Conservation (phyloP, 2,888 invertebrate species). For the Hypselothyrea guttata region DNA sequence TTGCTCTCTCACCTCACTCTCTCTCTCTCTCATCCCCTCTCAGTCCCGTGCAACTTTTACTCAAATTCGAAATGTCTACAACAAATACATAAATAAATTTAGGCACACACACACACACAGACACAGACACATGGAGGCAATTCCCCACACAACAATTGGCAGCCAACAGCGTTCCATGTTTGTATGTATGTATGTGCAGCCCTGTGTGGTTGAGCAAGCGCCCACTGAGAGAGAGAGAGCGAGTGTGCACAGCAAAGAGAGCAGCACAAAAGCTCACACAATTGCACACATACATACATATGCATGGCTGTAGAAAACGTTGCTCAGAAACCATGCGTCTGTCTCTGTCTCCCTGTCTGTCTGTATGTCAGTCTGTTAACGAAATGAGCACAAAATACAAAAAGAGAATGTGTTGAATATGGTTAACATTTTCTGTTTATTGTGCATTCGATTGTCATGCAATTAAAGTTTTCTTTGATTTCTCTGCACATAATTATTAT, state of each 20-base stretch:
- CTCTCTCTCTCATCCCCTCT: slow-evolving; percentile 8
- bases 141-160: slow-evolving; percentile 63
- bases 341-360: too few relatives aligned
- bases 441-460: slow-evolving; percentile 28
- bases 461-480: slow-evolving; percentile 12
- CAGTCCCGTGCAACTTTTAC: slow-evolving; percentile 10
- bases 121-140: slow-evolving; percentile 32
- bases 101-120: slow-evolving; percentile 6
- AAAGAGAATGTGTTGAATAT: slow-evolving; percentile 18
- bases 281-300: neutral
- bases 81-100: slow-evolving; percentile 35
- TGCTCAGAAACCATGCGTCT: too few relatives aligned
- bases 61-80: slow-evolving; percentile 53
- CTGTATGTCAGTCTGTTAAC: slow-evolving; percentile 5
- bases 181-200: slow-evolving; percentile 10
- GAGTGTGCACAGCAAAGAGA: slow-evolving; percentile 21
- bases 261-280: slow-evolving; percentile 10
- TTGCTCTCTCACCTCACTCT: slow-evolving; percentile 16
- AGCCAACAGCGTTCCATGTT: too few relatives aligned
- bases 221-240: slow-evolving; percentile 26
- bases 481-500: too few relatives aligned
- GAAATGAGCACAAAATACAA: slow-evolving; percentile 16
- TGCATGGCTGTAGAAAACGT: slow-evolving; percentile 3
- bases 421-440: slow-evolving; percentile 31
- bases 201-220: slow-evolving; percentile 10